These are phyloP conservation scores for Drosophila neocordata DNA, from an alignment of 1,140 invertebrate genomes.

Conservation along the genomic window DNA sequence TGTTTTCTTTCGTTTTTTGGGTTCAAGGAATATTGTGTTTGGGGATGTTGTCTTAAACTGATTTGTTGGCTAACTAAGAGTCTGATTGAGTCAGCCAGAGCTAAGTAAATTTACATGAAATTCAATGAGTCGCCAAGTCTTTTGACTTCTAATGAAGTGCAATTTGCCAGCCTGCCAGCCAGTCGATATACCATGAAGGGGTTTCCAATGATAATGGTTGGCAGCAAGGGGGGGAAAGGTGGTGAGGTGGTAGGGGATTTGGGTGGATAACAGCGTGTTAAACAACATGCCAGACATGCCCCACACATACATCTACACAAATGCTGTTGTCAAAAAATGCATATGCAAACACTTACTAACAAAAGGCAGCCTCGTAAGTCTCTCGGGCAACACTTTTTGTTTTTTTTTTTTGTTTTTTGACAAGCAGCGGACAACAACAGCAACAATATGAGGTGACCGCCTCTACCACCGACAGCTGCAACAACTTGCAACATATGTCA, in stretches of 20 bases:
- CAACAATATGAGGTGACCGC: conserved; percentile 59
- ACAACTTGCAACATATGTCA: conserved; percentile 71
- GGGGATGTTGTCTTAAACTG: conserved; percentile 74
- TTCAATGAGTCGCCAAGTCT: conserved; percentile 16
- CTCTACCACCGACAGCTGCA: conserved; percentile 73
- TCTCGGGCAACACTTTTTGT: conserved; percentile 43
- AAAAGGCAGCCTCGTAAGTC: conserved; percentile 55
- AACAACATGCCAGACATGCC: conserved; percentile 71
- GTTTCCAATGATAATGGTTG: neutral
- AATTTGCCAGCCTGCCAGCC: conserved; percentile 16
- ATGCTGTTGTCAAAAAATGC: conserved; percentile 55
- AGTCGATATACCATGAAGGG: neutral
- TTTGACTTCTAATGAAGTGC: conserved; percentile 24
- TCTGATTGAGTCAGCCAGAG: conserved; percentile 59
- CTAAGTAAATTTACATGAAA: conserved; percentile 50
- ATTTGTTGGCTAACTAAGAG: conserved; percentile 70
- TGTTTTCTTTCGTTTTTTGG: conserved; percentile 6
- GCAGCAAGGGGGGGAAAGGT: no score
- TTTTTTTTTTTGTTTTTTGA: conserved; percentile 44
- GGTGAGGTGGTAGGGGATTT: neutral
- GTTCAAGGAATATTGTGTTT: conserved; percentile 12
- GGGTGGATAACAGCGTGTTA: conserved; percentile 58
- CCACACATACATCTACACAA: conserved; percentile 2
- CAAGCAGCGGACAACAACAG: conserved; percentile 45
- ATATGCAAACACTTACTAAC: conserved; percentile 74